phyloP scores from a whole-genome alignment of 1,140 invertebrate species.

The Leptinotarsa undecemlineata region DNA sequence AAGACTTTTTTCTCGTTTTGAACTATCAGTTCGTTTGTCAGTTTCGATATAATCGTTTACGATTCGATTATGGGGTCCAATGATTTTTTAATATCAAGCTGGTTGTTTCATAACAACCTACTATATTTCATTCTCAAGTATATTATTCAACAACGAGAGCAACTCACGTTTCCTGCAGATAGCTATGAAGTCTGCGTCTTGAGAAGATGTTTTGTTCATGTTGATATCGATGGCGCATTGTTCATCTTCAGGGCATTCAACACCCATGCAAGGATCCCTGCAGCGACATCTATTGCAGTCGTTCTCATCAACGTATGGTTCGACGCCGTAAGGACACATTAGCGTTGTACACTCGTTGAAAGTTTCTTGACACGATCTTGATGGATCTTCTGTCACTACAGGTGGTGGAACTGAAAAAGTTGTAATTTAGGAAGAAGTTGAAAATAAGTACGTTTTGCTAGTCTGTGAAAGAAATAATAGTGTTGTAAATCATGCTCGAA shows the following conservation, averaged over 20 bases:
- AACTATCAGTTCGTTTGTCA: no score
- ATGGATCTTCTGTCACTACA: slow-evolving; percentile 43
- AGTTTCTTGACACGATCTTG: slow-evolving; percentile 60
- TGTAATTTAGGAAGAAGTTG: no score
- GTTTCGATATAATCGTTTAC: no score
- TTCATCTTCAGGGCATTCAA: slow-evolving; percentile 66
- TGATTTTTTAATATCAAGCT: no score
- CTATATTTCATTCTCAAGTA: no score
- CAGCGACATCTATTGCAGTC: slow-evolving; percentile 78
- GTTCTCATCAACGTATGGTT: slow-evolving; percentile 66
- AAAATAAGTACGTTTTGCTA: no score
- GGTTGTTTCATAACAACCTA: no score
- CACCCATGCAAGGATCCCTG: slow-evolving; percentile 71
- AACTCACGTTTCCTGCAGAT: slow-evolving; percentile 68
- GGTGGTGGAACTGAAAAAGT: background rate
- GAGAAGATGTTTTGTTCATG: slow-evolving; percentile 54
- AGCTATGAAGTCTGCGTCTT: slow-evolving; percentile 58
- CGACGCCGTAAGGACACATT: slow-evolving; percentile 76
- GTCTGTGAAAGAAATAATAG: no score
- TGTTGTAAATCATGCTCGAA: no score
- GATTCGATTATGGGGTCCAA: no score
- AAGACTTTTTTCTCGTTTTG: no score
- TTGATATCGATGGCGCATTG: slow-evolving; percentile 68
- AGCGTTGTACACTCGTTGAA: slow-evolving; percentile 63
- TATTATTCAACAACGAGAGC: no score